These are phyloP conservation scores for Coelopa frigida DNA, from an alignment of 1,140 invertebrate genomes.

Conservation along the genomic window DNA sequence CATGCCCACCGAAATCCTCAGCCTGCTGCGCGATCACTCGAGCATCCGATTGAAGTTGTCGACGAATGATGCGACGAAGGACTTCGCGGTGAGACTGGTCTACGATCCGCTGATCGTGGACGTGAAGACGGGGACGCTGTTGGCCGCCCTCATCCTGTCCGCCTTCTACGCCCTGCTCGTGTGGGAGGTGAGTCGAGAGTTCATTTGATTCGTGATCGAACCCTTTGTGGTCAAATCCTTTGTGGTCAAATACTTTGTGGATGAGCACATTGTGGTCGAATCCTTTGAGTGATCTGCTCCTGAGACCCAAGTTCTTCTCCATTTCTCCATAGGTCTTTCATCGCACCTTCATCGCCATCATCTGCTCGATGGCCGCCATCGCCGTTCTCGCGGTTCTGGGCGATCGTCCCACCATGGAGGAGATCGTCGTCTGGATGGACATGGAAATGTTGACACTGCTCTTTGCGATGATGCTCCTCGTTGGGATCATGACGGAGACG, in stretches of 20 bases:
- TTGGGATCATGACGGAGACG: constrained; percentile 70
- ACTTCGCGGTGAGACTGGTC: constrained; percentile 30
- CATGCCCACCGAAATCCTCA: constrained; percentile 21
- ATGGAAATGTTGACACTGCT: constrained; percentile 69
- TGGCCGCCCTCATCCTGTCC: constrained; percentile 57
- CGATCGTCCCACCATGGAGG: constrained; percentile 61
- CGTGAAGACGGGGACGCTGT: constrained; percentile 53
- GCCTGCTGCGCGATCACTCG: constrained; percentile 14
- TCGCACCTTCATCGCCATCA: constrained; percentile 65
- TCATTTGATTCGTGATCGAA: too few species aligned
- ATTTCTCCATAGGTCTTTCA: constrained; percentile 51
- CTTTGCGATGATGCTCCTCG: constrained; percentile 80
- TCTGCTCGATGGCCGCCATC: constrained; percentile 62
- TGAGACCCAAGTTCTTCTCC: background rate
- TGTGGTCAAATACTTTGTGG: too few species aligned
- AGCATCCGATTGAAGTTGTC: constrained; percentile 26
- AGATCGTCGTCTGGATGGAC: constrained; percentile 71
- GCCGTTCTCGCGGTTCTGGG: constrained; percentile 60
- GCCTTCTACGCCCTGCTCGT: constrained; percentile 68
- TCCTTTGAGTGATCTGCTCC: too few species aligned
- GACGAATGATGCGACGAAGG: constrained; percentile 25
- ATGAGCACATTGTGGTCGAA: too few species aligned
- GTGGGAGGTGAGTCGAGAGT: constrained; percentile 55
- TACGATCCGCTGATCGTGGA: constrained; percentile 55
- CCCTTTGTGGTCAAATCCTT: constrained; percentile 4